Conservation (phyloP, 2,797 vertebrate genomes). For the Thripadectes ignobilis region DNA sequence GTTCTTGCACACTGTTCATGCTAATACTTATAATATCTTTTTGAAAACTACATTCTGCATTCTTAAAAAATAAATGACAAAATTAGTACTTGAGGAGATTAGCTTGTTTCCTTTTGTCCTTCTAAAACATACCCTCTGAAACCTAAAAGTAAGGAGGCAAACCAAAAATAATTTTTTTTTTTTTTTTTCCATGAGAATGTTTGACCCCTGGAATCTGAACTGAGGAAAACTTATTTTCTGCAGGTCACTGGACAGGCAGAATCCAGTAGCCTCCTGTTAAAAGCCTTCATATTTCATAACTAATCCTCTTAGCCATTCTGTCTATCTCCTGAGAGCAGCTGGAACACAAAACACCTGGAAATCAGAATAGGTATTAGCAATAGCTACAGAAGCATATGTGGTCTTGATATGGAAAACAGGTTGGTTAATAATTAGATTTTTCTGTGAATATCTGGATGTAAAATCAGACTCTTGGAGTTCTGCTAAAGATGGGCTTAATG, state of each 20-base stretch:
- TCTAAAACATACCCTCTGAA: neutral
- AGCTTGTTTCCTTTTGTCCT: neutral
- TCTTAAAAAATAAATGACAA: neutral
- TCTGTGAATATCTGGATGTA: neutral
- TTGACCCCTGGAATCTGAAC: neutral
- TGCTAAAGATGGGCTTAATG: neutral
- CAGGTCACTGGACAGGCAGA: neutral
- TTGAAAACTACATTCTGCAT: neutral
- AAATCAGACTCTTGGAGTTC: slow-evolving; percentile 13
- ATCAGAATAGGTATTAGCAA: neutral
- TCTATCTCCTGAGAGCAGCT: neutral
- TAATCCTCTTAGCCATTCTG: neutral
- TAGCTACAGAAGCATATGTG: neutral
- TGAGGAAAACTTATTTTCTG: neutral
- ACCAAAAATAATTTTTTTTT: neutral
- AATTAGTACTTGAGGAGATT: neutral
- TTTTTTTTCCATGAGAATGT: neutral
- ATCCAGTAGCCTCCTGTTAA: neutral
- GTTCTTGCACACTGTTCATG: neutral
- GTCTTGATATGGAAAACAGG: neutral
- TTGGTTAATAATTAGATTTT: slow-evolving; percentile 17
- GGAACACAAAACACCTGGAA: neutral
- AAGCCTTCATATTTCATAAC: neutral
- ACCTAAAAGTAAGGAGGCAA: neutral
- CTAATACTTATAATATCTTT: neutral